Evolutionary conservation across 2,888 invertebrate species (phyloP).

Genomic region (Nysson spinosus): DNA sequence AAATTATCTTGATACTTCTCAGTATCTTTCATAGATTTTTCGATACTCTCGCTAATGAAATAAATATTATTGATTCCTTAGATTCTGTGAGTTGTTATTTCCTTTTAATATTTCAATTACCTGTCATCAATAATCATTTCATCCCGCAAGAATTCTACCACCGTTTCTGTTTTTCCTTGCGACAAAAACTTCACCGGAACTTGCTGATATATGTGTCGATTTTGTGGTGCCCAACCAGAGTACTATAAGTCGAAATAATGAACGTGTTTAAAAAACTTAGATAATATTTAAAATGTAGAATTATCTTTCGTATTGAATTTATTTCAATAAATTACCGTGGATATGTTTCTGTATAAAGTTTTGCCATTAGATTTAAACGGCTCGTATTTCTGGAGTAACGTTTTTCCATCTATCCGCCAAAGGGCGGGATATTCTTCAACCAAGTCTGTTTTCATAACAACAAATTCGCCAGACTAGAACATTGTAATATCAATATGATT

Average conservation of each 20-base stretch:
- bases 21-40: conserved; percentile 86
- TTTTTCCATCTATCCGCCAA: conserved; percentile 94
- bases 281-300: not conserved
- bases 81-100: not conserved
- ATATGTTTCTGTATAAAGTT: conserved; percentile 90
- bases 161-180: conserved; percentile 87
- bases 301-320: not conserved
- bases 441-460: conserved; percentile 90
- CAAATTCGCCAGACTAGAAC: conserved; percentile 91
- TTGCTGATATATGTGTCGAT: conserved; percentile 88
- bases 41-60: conserved; percentile 82
- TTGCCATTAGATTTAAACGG: conserved; percentile 90
- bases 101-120: conserved; percentile 53
- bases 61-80: conserved; percentile 2
- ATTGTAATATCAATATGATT: not conserved
- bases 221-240: conserved; percentile 90
- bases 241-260: conserved; percentile 79
- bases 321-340: conserved; percentile 81
- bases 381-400: conserved; percentile 89
- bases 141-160: conserved; percentile 88
- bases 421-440: conserved; percentile 90
- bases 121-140: conserved; percentile 84
- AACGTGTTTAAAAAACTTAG: no score
- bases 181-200: conserved; percentile 87
- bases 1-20: conserved; percentile 91